These are phyloP conservation scores for Catonia carolina DNA, from an alignment of 2,888 invertebrate species.

Conservation along the genomic window DNA sequence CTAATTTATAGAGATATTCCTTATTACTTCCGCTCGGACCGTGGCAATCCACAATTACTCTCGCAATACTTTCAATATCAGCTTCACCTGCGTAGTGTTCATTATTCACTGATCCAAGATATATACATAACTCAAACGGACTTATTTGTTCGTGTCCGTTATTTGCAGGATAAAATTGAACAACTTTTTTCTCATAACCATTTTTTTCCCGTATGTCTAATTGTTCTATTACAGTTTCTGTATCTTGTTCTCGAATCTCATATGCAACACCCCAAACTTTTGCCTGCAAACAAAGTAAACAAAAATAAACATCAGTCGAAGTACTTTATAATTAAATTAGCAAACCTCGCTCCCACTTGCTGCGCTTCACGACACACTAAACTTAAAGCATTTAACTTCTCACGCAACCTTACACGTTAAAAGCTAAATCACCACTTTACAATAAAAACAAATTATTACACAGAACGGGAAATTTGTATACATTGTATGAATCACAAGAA, in stretches of 20 bases:
- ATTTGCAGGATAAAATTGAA: conserved; percentile 61
- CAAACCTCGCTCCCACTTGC: no score
- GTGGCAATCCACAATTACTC: conserved; percentile 61
- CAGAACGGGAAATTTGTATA: no score
- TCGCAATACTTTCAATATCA: conserved; percentile 68
- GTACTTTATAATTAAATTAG: no score
- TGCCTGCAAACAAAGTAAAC: conserved; percentile 43
- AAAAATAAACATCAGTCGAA: no score
- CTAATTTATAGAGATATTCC: conserved; percentile 85
- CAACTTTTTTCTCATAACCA: conserved; percentile 69
- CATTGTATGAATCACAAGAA: no score
- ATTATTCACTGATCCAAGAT: conserved; percentile 76
- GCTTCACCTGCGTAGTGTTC: conserved; percentile 72
- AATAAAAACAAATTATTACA: no score
- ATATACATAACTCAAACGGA: conserved; percentile 66
- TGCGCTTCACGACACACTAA: no score
- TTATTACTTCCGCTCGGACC: conserved; percentile 88
- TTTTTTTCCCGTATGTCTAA: conserved; percentile 89
- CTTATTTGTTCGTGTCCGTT: conserved; percentile 36
- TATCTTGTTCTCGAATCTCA: conserved; percentile 64
- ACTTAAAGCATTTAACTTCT: no score
- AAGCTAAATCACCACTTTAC: no score
- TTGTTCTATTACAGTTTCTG: conserved; percentile 64
- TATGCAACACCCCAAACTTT: conserved; percentile 90
- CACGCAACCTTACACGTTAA: no score